A percentile compares a stretch with the other conserved stretches of the same genome.
These are phyloP conservation scores for Pristionchus fissidentatus DNA, from an alignment of 2,888 invertebrate genomes.

Conservation along the genomic window DNA sequence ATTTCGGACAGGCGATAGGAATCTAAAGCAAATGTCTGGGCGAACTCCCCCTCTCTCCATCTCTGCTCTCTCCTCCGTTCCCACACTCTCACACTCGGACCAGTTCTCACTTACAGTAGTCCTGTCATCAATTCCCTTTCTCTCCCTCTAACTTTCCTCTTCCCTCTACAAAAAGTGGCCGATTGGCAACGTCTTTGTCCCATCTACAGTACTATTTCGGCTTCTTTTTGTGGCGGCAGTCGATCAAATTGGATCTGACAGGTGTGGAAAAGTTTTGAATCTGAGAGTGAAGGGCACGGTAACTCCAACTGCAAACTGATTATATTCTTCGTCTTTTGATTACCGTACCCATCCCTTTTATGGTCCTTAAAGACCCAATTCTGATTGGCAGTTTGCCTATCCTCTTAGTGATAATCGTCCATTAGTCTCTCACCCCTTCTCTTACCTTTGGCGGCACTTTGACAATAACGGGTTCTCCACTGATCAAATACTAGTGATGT, in stretches of 20 bases:
- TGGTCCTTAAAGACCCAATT: not conserved
- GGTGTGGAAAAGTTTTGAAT: conserved; percentile 37
- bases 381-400: not conserved
- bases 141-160: not conserved
- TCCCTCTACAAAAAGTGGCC: not conserved
- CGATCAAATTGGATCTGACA: not conserved
- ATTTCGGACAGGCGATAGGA: too few relatives aligned
- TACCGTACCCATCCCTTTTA: not conserved
- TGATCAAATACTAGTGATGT: conserved; percentile 26
- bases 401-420: conserved; percentile 41
- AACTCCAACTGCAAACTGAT: not conserved
- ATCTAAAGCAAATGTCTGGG: conserved; percentile 36
- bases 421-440: conserved; percentile 9
- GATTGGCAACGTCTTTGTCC: conserved; percentile 31
- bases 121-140: conserved; percentile 24
- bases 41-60: not conserved
- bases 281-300: not conserved
- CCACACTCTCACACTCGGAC: not conserved
- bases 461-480: not conserved
- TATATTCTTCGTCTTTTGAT: not conserved
- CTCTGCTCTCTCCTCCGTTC: conserved; percentile 26
- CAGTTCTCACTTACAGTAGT: conserved; percentile 25
- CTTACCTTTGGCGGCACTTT: conserved; percentile 14
- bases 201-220: not conserved
- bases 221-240: conserved; percentile 26